These are phyloP conservation scores for Camponotus pennsylvanicus DNA, from an alignment of 1,140 invertebrate species.

Conservation along the genomic window DNA sequence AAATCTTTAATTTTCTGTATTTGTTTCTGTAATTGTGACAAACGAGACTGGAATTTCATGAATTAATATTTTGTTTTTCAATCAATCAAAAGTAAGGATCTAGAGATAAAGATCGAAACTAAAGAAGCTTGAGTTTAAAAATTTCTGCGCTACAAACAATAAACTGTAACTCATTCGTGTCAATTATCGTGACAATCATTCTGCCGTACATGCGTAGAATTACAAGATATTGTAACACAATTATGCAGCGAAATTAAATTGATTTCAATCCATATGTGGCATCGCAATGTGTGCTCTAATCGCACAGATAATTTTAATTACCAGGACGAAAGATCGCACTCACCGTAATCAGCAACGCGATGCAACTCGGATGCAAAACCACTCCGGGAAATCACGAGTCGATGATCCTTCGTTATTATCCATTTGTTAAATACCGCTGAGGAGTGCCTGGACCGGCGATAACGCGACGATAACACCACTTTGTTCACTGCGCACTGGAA, in stretches of 20 bases:
- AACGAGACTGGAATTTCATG: background rate
- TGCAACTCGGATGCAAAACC: conserved; percentile 31
- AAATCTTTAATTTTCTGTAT: background rate
- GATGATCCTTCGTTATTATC: conserved; percentile 61
- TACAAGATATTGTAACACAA: background rate
- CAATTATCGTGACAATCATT: background rate
- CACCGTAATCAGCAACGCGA: conserved; percentile 65
- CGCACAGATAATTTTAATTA: background rate
- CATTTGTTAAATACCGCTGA: conserved; percentile 65
- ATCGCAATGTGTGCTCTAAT: background rate
- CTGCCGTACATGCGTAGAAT: background rate
- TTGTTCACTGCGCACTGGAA: conserved; percentile 74
- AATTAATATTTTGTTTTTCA: background rate
- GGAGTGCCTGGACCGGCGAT: conserved; percentile 60
- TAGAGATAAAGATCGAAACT: background rate
- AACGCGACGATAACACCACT: conserved; percentile 73
- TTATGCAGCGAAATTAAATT: background rate
- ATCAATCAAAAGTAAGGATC: background rate
- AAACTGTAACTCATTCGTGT: background rate
- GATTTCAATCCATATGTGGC: conserved; percentile 2
- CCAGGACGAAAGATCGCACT: conserved; percentile 36
- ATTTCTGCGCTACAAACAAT: background rate
- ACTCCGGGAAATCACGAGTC: conserved; percentile 36
- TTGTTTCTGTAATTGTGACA: background rate
- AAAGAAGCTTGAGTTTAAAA: background rate